Conservation (phyloP, 2,888 invertebrate species). For the Microdon myrmicae region DNA sequence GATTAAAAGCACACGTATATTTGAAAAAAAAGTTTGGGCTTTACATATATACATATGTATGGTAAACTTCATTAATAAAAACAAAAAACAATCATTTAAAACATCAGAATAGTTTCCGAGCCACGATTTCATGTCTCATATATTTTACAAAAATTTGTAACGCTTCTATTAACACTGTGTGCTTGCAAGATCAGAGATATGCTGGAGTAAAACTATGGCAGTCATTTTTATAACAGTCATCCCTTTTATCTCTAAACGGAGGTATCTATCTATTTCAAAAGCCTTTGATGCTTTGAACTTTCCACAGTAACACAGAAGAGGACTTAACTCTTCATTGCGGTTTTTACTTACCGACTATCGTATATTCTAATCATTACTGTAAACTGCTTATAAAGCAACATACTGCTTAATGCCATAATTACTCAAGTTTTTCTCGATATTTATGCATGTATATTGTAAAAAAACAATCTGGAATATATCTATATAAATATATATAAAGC, state of each 20-base stretch:
- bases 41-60: conserved; percentile 30
- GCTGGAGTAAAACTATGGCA: conserved; percentile 43
- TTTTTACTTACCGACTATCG: too few species aligned
- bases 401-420: conserved; percentile 41
- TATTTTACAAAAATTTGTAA: conserved; percentile 14
- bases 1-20: too few species aligned
- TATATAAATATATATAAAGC: conserved; percentile 1
- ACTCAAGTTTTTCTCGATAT: conserved; percentile 25
- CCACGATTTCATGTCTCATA: conserved; percentile 9
- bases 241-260: conserved; percentile 3
- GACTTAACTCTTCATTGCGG: too few species aligned
- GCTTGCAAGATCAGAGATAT: conserved; percentile 35
- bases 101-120: background rate
- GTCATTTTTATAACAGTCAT: conserved; percentile 5
- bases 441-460: conserved; percentile 37
- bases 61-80: conserved; percentile 2
- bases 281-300: too few species aligned
- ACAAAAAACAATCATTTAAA: conserved; percentile 3
- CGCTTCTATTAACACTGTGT: conserved; percentile 33
- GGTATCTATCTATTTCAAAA: background rate
- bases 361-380: background rate
- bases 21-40: conserved; percentile 2
- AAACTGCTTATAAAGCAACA: background rate
- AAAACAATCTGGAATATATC: conserved; percentile 3
- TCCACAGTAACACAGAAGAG: too few species aligned